These are phyloP conservation scores for Carettochelys insculpta DNA, from an alignment of 2,113 vertebrate genomes.

Conservation along the genomic window DNA sequence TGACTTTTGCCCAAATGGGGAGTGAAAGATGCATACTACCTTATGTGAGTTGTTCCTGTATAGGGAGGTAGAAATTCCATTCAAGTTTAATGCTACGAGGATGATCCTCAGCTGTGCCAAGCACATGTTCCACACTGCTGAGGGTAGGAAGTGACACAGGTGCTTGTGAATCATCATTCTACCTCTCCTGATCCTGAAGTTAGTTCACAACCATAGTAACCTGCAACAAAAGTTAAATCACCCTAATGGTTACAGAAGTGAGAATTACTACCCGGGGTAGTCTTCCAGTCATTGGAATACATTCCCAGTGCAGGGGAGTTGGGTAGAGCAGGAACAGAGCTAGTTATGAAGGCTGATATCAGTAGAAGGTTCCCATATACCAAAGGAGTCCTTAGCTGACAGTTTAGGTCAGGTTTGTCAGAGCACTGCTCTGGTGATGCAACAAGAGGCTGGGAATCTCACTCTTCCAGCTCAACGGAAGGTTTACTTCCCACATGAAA, in stretches of 20 bases:
- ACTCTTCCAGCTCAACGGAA: neutral
- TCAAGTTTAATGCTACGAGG: neutral
- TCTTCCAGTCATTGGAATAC: neutral
- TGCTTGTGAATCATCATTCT: neutral
- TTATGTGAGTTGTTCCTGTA: neutral
- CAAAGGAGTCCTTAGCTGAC: neutral
- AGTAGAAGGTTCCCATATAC: neutral
- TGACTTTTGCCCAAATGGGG: neutral
- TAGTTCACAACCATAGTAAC: neutral
- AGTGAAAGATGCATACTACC: neutral
- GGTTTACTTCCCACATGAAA: neutral
- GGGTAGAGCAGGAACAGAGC: neutral
- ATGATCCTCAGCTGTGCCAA: neutral
- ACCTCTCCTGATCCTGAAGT: neutral
- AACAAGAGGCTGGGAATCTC: neutral
- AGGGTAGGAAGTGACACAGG: rapidly evolving
- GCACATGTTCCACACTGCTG: neutral
- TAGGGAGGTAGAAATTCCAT: neutral
- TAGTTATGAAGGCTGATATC: neutral
- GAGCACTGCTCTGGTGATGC: neutral
- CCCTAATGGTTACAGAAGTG: neutral
- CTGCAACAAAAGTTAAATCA: neutral
- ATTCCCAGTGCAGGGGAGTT: neutral
- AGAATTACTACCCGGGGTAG: neutral
- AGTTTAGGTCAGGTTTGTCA: neutral